Evolutionary conservation across 2,113 vertebrate genomes (phyloP), one percentile per base, ranked within the genome.

Genomic region (Chrysochloris asiatica): DNA sequence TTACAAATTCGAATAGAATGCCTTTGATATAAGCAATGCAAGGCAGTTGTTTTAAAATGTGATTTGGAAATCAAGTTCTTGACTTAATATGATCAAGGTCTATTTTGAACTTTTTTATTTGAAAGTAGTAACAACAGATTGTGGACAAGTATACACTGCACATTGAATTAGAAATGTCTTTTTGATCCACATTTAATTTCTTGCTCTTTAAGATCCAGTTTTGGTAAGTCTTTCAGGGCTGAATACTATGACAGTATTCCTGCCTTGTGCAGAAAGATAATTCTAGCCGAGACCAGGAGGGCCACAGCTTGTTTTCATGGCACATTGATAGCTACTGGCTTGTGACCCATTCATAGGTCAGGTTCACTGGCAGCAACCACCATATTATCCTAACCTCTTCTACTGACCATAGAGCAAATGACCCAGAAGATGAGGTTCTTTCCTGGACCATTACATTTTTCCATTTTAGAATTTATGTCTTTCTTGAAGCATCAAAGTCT

Each of bases 371-470:
- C 92, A 82, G 92, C 80, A 96, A 93, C 92, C 80, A 87, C 81
- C 86, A 54, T 86, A 94, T 96, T 96, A 95, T 96, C 90, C 88
- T 97, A 97, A 96, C 95, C 93, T 95, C 54, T 96, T 30, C 73
- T 80, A 82, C 83, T 93, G 86, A 88, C 92, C 88, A 92, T 81
- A 84, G 83, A 95, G 54, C 83, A 96, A 96, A 95, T 94, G 95
- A 96, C 88, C 94, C 92, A 95, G 94, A 90, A 93, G 69, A 89
- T 89, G 95, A 92, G 84, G 36, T 81, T 94, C 81, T 87, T 95
- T 73, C 50, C 26, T 94, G 87, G 94, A 71, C 94, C 95, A 94
- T 96, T 97, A 88, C 47, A 84, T 86, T 72, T 88, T 95, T 94
- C 90, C 93, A 92, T 93, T 96, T 95, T 94, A 83, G 88, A 88